Conservation (phyloP, 2,888 invertebrate species). For the Strigamia crassipes region DNA sequence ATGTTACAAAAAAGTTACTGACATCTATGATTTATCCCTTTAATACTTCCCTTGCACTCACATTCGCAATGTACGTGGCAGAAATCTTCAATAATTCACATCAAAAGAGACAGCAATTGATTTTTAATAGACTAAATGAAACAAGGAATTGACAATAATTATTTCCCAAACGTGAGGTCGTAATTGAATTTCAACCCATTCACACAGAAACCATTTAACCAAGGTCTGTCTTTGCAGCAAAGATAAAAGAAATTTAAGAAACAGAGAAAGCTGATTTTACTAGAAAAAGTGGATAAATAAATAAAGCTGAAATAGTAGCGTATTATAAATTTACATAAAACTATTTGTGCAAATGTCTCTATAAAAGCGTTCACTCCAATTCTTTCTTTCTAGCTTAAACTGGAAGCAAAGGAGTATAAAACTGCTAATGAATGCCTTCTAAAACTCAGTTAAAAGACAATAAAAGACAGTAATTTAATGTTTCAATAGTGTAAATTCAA, state of each 20-base stretch:
- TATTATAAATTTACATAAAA: slow-evolving; percentile 16
- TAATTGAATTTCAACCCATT: slow-evolving; percentile 34
- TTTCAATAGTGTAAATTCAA: background rate
- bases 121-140: slow-evolving; percentile 41
- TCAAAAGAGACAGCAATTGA: slow-evolving; percentile 27
- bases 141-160: slow-evolving; percentile 29
- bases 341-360: background rate
- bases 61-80: background rate
- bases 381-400: background rate
- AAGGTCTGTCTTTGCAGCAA: background rate
- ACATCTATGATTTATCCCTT: background rate
- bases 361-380: background rate
- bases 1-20: background rate
- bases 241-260: background rate
- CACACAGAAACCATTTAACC: slow-evolving; percentile 1
- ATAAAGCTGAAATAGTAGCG: background rate
- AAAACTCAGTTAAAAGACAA: slow-evolving; percentile 14
- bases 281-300: background rate
- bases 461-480: background rate
- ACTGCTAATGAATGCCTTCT: background rate
- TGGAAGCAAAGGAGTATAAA: background rate
- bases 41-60: background rate
- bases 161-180: background rate
- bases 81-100: slow-evolving; percentile 22
- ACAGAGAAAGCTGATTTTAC: background rate